Percentiles rank a stretch among this genome's conserved stretches.
Evolutionary conservation across 2,113 vertebrate genomes (phyloP).

Genomic region (Phylloscopus whistleri): DNA sequence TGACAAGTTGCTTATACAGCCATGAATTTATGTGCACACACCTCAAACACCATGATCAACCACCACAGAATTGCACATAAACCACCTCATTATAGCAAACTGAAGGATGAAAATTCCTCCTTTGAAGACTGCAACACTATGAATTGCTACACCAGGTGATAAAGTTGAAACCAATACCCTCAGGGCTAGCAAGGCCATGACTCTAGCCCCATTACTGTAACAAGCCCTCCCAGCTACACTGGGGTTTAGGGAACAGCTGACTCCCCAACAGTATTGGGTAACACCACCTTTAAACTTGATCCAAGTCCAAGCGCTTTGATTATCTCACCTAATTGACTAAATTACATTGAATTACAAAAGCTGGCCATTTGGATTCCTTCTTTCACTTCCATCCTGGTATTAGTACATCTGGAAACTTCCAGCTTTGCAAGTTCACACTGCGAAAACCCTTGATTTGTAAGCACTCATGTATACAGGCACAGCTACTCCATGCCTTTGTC

Average conservation of each 20-base stretch:
- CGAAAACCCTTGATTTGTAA: background rate
- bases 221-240: background rate
- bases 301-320: background rate
- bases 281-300: background rate
- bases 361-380: background rate
- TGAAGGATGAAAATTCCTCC: background rate
- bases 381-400: background rate
- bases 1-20: background rate
- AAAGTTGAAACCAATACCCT: background rate
- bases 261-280: background rate
- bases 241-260: background rate
- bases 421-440: background rate
- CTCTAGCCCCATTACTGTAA: background rate
- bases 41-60: background rate
- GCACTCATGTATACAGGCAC: background rate
- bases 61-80: background rate
- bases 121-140: background rate
- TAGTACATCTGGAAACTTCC: background rate
- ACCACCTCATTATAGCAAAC: background rate
- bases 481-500: background rate
- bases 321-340: background rate
- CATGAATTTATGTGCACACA: fast-evolving
- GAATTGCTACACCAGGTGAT: background rate
- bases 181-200: background rate
- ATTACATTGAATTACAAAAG: background rate